These are phyloP conservation scores for Iselma pallidipennis DNA, from an alignment of 2,888 invertebrate genomes.

Conservation along the genomic window DNA sequence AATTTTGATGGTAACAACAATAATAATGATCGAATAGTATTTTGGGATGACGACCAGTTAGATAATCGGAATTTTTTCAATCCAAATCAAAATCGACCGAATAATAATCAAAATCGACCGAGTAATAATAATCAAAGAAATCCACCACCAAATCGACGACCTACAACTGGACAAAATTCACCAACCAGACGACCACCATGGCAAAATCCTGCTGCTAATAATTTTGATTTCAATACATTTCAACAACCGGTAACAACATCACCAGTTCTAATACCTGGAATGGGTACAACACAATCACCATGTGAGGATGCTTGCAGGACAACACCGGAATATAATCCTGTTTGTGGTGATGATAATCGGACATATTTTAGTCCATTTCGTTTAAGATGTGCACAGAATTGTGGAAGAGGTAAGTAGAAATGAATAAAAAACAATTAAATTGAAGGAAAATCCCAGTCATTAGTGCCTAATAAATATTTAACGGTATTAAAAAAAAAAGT, in stretches of 20 bases:
- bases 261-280: conserved; percentile 40
- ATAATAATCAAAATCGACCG: too few species aligned
- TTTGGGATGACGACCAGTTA: neutral
- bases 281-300: conserved; percentile 41
- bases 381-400: conserved; percentile 45
- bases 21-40: neutral
- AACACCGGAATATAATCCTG: conserved; percentile 49
- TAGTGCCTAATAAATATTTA: too few species aligned
- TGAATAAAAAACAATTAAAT: neutral
- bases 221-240: neutral
- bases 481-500: too few species aligned
- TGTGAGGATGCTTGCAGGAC: conserved; percentile 45
- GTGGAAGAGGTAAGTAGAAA: conserved; percentile 47
- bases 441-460: too few species aligned
- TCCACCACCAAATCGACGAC: too few species aligned
- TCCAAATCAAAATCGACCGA: too few species aligned
- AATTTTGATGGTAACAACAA: too few species aligned
- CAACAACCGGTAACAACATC: conserved; percentile 8
- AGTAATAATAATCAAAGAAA: too few species aligned
- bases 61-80: too few species aligned
- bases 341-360: conserved; percentile 47
- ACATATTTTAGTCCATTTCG: conserved; percentile 45
- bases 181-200: too few species aligned
- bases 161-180: too few species aligned
- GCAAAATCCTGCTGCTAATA: too few species aligned